Evolutionary conservation across 2,797 vertebrate species (phyloP).

Genomic region (Sebastes iracundus): DNA sequence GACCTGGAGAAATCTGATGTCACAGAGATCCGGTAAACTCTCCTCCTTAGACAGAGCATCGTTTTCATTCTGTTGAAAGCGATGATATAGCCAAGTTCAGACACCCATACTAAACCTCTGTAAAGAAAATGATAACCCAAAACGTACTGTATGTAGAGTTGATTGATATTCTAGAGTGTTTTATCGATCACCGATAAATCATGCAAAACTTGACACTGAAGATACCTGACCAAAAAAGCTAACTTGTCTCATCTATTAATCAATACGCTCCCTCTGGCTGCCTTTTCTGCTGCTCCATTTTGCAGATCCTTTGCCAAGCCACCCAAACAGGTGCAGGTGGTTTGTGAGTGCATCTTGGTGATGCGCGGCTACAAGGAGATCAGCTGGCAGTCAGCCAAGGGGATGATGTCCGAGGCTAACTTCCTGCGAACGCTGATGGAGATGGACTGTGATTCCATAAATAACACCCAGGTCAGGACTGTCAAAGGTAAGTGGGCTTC

Average conservation of each 20-base stretch:
- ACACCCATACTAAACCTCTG: not conserved
- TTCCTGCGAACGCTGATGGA: conserved; percentile 93
- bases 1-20: conserved; percentile 96
- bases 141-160: not conserved
- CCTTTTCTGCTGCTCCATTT: not conserved
- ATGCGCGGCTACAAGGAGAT: conserved; percentile 94
- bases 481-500: conserved; percentile 85
- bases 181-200: not conserved
- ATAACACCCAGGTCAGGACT: conserved; percentile 85
- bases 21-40: conserved; percentile 92
- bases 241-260: not conserved
- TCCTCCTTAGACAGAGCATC: not conserved
- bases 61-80: conserved; percentile 1
- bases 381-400: conserved; percentile 93
- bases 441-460: conserved; percentile 91
- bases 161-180: not conserved
- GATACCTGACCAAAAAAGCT: not conserved
- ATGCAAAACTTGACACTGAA: not conserved
- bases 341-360: conserved; percentile 96
- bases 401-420: conserved; percentile 97
- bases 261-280: not conserved
- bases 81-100: not conserved
- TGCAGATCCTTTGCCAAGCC: conserved; percentile 95
- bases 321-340: conserved; percentile 92
- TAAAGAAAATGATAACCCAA: not conserved